These are phyloP conservation scores for Mythimna loreyi DNA, from an alignment of 2,888 invertebrate species.

Conservation along the genomic window DNA sequence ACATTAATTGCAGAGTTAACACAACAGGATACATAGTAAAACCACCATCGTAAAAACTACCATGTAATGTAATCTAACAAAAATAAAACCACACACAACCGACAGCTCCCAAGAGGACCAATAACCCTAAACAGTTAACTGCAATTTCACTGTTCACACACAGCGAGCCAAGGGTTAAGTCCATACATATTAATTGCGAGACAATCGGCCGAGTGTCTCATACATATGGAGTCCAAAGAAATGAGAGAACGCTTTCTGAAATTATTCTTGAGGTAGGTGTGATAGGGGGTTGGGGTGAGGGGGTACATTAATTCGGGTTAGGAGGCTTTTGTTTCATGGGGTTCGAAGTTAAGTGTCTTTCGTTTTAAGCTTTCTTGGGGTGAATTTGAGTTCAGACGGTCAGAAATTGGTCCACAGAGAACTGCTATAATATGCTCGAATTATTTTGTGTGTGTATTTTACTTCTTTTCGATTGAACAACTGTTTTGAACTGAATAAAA, in stretches of 20 bases:
- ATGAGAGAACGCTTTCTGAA: slow-evolving; percentile 63
- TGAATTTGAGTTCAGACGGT: background rate
- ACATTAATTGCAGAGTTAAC: too few species aligned
- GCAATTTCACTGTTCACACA: slow-evolving; percentile 31
- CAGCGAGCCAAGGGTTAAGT: slow-evolving; percentile 54
- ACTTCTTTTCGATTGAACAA: too few species aligned
- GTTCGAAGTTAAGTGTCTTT: background rate
- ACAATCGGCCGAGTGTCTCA: slow-evolving; percentile 65
- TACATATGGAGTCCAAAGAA: slow-evolving; percentile 65
- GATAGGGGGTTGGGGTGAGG: background rate
- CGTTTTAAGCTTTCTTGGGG: background rate
- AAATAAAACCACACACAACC: slow-evolving; percentile 1
- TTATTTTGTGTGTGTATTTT: too few species aligned
- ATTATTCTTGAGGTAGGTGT: slow-evolving; percentile 49
- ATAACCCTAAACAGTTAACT: slow-evolving; percentile 42
- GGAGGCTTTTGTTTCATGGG: slow-evolving; percentile 36
- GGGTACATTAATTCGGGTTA: slow-evolving; percentile 46
- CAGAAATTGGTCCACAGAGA: background rate
- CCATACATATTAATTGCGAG: slow-evolving; percentile 73
- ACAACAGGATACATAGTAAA: background rate
- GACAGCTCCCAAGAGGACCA: slow-evolving; percentile 43
- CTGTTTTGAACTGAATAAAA: too few species aligned
- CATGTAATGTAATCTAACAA: background rate
- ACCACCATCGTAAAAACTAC: background rate
- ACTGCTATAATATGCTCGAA: too few species aligned